A percentile compares a stretch with the other conserved stretches of the same genome.
Conservation (phyloP, 2,797 vertebrate species). For the Pseudocheirus occidentalis region DNA sequence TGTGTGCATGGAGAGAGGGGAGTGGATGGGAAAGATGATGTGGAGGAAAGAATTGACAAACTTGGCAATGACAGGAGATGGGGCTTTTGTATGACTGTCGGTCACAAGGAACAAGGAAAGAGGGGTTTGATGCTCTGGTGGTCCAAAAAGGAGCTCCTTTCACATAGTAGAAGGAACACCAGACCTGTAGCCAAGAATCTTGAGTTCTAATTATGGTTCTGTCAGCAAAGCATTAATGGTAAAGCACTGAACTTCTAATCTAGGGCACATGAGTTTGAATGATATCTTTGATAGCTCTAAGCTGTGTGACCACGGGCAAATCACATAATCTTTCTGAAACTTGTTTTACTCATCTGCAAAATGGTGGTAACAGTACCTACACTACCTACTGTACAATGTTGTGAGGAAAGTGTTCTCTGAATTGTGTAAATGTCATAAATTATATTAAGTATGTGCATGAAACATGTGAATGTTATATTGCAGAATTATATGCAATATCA, state of each 20-base stretch:
- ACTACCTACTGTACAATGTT: background rate
- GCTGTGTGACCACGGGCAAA: background rate
- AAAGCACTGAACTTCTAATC: background rate
- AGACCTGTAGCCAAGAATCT: background rate
- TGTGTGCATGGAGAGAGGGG: background rate
- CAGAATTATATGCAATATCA: background rate
- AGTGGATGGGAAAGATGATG: background rate
- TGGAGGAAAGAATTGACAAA: background rate
- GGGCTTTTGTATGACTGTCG: background rate
- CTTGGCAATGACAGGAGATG: background rate
- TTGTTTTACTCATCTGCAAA: background rate
- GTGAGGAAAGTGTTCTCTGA: background rate
- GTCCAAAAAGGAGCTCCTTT: background rate
- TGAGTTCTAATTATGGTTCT: slow-evolving; percentile 14
- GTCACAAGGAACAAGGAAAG: background rate
- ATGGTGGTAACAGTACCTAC: background rate
- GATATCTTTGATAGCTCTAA: no score
- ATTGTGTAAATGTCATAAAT: background rate
- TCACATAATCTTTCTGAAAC: background rate
- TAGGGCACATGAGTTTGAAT: background rate
- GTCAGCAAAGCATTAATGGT: background rate
- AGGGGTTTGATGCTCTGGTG: background rate
- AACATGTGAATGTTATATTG: no score
- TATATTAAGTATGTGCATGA: background rate
- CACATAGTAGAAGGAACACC: background rate